Evolutionary conservation across 2,113 vertebrate genomes (phyloP).

Genomic region (Heterotis niloticus): DNA sequence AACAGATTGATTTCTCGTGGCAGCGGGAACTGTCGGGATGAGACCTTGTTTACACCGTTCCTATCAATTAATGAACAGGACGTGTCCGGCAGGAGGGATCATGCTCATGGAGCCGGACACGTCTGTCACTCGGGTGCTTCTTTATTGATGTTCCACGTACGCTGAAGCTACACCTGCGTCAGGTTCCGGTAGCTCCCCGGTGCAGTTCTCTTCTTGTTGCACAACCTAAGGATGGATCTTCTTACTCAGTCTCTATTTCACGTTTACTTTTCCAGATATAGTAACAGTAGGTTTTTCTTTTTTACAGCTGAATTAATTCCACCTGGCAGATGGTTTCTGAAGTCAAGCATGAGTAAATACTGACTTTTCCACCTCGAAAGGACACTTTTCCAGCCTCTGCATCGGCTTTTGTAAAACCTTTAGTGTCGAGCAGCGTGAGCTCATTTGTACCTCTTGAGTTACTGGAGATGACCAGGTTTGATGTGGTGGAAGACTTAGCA

Average conservation of each 20-base stretch:
- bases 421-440: too few relatives aligned
- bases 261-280: not conserved
- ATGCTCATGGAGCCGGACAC: constrained; percentile 25
- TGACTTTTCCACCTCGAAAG: not conserved
- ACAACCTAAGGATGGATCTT: too few relatives aligned
- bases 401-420: not conserved
- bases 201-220: too few relatives aligned
- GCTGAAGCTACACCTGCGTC: constrained; percentile 10
- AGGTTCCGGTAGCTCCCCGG: not conserved
- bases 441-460: not conserved
- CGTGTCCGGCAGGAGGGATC: constrained; percentile 33
- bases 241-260: too few relatives aligned
- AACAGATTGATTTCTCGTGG: constrained; percentile 57
- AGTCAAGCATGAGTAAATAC: not conserved
- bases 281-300: not conserved
- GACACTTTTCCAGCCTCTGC: not conserved
- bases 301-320: not conserved
- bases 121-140: constrained; percentile 42
- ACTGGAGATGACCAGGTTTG: not conserved
- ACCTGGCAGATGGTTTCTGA: too few relatives aligned
- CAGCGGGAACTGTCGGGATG: constrained; percentile 43
- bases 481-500: not conserved
- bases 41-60: constrained; percentile 66
- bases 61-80: constrained; percentile 57
- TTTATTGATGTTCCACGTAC: constrained; percentile 38